A percentile compares a stretch with the other conserved stretches of the same genome.
phyloP scores from a whole-genome alignment of 2,113 vertebrate species.

The Oreotrochilus melanogaster region DNA sequence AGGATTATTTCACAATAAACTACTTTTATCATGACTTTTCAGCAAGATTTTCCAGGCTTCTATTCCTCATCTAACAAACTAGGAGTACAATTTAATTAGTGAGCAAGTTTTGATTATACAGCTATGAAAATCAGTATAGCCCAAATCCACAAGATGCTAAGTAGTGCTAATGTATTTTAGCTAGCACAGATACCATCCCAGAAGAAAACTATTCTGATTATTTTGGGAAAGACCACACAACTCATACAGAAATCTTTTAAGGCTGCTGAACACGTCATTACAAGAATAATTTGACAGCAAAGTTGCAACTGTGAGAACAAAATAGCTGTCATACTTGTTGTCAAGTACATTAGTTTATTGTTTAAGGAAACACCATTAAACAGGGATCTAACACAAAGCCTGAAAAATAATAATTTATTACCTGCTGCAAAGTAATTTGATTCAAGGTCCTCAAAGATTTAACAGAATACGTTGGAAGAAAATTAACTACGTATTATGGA shows the following conservation, averaged over 20 bases:
- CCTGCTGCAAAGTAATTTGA: background rate
- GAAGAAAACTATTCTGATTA: background rate
- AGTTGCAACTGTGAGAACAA: background rate
- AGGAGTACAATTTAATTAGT: background rate
- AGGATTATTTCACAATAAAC: background rate
- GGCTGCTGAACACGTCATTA: background rate
- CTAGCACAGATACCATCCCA: accelerated
- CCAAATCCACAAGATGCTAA: background rate
- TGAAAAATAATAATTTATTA: background rate
- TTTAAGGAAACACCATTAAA: background rate
- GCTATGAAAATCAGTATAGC: background rate
- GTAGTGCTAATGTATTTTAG: background rate
- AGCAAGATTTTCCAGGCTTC: background rate
- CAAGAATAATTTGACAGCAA: background rate
- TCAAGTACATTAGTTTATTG: background rate
- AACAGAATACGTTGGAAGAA: background rate
- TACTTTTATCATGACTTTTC: background rate
- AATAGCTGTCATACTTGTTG: background rate
- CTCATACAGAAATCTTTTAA: background rate
- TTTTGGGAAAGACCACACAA: background rate
- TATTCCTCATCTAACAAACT: background rate
- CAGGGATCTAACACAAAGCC: background rate
- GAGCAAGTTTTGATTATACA: background rate
- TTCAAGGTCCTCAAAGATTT: background rate
- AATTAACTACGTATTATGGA: background rate